phyloP scores from a whole-genome alignment of 1,140 invertebrate genomes.

The Diabrotica undecimpunctata region DNA sequence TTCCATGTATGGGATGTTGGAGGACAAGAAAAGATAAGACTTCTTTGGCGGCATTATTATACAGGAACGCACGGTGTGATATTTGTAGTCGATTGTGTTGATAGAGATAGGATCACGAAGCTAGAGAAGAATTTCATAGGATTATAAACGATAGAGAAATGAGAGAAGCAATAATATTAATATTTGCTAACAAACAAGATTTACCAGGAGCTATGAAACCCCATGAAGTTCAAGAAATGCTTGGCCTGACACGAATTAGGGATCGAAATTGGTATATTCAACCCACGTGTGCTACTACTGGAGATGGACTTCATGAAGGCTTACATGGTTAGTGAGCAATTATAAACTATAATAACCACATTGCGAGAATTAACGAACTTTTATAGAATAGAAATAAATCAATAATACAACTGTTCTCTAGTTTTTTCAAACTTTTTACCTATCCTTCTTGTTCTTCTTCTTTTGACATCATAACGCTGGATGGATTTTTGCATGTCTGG shows the following conservation, averaged over 20 bases:
- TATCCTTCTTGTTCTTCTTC: too few relatives aligned
- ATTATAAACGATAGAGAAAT: conserved; percentile 99
- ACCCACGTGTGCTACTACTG: conserved; percentile 94
- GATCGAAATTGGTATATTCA: conserved; percentile 99
- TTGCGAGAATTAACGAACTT: too few relatives aligned
- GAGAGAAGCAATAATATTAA: conserved; percentile 98
- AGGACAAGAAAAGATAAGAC: conserved; percentile 99
- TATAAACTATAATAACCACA: conserved; percentile 80
- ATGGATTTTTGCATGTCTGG: too few relatives aligned
- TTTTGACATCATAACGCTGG: too few relatives aligned
- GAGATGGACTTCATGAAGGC: conserved; percentile 96
- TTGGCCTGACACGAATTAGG: conserved; percentile 93
- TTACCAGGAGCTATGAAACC: conserved; percentile 99
- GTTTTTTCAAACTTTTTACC: too few relatives aligned
- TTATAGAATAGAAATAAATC: too few relatives aligned
- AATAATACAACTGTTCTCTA: too few relatives aligned
- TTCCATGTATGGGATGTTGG: conserved; percentile 99
- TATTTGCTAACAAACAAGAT: conserved; percentile 99
- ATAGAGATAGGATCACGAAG: conserved; percentile 95
- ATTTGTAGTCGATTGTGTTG: conserved; percentile 97
- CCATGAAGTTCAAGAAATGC: conserved; percentile 98
- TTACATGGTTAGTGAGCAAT: conserved; percentile 98
- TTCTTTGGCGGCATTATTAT: conserved; percentile 97
- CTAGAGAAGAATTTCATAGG: conserved; percentile 93
- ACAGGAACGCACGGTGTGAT: conserved; percentile 86